These are phyloP conservation scores for Rhopalosiphum maidis DNA, from an alignment of 1,140 invertebrate species.

Conservation along the genomic window DNA sequence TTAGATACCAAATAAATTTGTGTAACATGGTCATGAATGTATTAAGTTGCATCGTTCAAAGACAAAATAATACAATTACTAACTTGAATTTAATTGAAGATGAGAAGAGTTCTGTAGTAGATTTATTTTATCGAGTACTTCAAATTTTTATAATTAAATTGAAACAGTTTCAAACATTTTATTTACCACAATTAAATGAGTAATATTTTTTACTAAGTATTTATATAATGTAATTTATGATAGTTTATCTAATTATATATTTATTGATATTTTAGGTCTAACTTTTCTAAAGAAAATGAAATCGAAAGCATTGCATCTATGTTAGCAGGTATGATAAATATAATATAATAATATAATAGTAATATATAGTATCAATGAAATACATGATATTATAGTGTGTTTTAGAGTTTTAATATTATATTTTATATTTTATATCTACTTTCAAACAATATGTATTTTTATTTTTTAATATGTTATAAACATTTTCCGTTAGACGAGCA, in stretches of 20 bases:
- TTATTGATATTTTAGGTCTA: background rate
- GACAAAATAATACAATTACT: constrained; percentile 39
- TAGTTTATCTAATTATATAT: background rate
- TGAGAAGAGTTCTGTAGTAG: constrained; percentile 10
- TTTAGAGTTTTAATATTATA: too few species aligned
- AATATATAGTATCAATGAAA: too few species aligned
- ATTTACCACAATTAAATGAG: constrained; percentile 29
- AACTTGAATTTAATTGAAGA: constrained; percentile 11
- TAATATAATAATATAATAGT: background rate
- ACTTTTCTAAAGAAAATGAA: background rate
- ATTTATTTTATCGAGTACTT: constrained; percentile 44
- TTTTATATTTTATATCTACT: too few species aligned
- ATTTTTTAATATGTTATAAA: too few species aligned
- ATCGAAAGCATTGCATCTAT: constrained; percentile 19
- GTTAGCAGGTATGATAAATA: constrained; percentile 26
- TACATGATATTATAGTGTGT: too few species aligned
- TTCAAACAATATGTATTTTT: too few species aligned
- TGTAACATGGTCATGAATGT: constrained; percentile 52
- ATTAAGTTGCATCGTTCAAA: constrained; percentile 38
- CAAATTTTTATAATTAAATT: constrained; percentile 47
- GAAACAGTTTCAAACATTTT: constrained; percentile 47
- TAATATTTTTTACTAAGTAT: background rate
- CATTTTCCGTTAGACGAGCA: too few species aligned
- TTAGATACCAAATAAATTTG: constrained; percentile 50
- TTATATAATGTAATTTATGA: background rate